phyloP scores from a whole-genome alignment of 2,888 invertebrate genomes.

The Chymomyza procnemis region DNA sequence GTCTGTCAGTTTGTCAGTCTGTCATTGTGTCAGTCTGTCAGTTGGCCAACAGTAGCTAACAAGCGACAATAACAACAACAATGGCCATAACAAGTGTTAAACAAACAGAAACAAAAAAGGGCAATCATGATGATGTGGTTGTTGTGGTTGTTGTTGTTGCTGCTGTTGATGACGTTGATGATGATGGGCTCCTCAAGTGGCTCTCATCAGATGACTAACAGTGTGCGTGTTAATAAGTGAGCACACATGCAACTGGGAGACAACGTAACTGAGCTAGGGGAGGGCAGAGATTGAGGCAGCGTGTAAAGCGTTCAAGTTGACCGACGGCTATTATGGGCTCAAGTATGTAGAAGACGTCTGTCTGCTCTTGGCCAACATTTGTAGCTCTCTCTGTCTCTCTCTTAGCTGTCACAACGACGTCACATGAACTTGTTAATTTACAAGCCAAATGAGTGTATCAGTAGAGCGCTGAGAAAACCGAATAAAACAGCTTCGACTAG shows the following conservation, averaged over 20 bases:
- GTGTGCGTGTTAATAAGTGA: not conserved
- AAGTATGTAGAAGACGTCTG: too few species aligned
- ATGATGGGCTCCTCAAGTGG: not conserved
- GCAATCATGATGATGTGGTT: not conserved
- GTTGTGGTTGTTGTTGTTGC: not conserved
- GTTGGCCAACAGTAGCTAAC: not conserved
- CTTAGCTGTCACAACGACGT: too few species aligned
- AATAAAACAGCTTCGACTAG: too few species aligned
- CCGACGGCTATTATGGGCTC: not conserved
- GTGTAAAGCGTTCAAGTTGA: not conserved
- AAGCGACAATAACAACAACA: not conserved
- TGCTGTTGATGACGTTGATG: too few species aligned
- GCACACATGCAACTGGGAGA: not conserved
- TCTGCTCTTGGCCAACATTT: too few species aligned
- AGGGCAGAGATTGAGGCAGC: too few species aligned
- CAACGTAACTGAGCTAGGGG: not conserved
- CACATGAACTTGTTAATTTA: too few species aligned
- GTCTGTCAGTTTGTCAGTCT: too few species aligned
- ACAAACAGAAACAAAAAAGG: constrained; percentile 25
- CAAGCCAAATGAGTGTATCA: too few species aligned
- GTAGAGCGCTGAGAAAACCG: too few species aligned
- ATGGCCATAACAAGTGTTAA: constrained; percentile 21
- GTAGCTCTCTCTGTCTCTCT: too few species aligned
- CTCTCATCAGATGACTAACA: not conserved
- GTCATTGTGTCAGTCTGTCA: too few species aligned